Conservation (phyloP, 1,140 invertebrate genomes). For the Aphidius gifuensis region DNA sequence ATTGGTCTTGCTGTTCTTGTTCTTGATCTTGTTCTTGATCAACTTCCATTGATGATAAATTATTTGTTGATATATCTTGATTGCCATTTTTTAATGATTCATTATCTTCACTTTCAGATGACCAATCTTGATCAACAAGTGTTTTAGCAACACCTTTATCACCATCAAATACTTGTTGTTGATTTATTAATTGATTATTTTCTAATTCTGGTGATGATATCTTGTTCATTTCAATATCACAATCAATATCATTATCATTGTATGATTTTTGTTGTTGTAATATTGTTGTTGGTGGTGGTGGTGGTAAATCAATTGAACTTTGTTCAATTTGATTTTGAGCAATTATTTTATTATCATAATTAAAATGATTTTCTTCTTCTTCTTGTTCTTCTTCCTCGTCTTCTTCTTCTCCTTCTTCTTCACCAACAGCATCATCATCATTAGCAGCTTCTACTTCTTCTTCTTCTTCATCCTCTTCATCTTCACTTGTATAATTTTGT, state of each 20-base stretch:
- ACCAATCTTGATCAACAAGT: constrained; percentile 52
- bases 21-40: background rate
- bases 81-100: constrained; percentile 40
- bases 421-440: background rate
- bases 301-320: background rate
- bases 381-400: no score
- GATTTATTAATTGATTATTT: constrained; percentile 17
- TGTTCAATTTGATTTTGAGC: background rate
- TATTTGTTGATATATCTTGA: constrained; percentile 24
- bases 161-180: constrained; percentile 18
- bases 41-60: constrained; percentile 16
- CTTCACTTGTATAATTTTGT: constrained; percentile 53
- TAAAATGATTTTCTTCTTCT: no score
- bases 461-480: constrained; percentile 11
- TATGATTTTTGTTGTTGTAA: background rate
- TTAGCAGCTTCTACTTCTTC: constrained; percentile 8
- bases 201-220: constrained; percentile 19
- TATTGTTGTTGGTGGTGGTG: no score
- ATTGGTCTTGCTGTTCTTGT: constrained; percentile 16
- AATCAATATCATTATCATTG: no score
- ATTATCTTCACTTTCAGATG: constrained; percentile 52
- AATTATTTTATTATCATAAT: no score
- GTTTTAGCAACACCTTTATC: constrained; percentile 39
- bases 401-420: no score
- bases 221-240: background rate